Percentiles rank a stretch among this genome's conserved stretches.
phyloP scores from a whole-genome alignment of 1,140 invertebrate genomes.

The Hycleus cichorii region DNA sequence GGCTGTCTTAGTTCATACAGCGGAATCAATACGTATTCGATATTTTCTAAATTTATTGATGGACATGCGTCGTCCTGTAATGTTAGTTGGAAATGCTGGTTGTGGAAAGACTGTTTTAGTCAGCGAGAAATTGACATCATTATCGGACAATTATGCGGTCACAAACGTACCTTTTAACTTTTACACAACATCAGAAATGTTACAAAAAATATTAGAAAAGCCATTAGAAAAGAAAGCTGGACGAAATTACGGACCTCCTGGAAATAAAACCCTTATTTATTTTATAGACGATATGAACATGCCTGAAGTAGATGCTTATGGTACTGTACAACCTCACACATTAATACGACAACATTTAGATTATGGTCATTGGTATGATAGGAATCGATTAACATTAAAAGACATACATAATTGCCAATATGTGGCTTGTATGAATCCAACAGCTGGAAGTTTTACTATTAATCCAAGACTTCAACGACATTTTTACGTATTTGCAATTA shows the following conservation, averaged over 20 bases:
- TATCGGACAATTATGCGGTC: conserved; percentile 82
- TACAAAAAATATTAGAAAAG: conserved; percentile 90
- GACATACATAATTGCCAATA: conserved; percentile 97
- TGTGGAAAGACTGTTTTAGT: conserved; percentile 86
- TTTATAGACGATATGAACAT: conserved; percentile 98
- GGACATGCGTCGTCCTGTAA: conserved; percentile 80
- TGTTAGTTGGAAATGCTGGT: conserved; percentile 88
- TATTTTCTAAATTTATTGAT: conserved; percentile 89
- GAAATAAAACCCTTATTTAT: conserved; percentile 89
- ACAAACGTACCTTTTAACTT: conserved; percentile 94
- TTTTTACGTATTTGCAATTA: conserved; percentile 91
- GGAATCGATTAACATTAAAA: conserved; percentile 83
- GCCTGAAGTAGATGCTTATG: conserved; percentile 90
- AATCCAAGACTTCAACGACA: conserved; percentile 89
- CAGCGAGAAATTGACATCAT: conserved; percentile 72
- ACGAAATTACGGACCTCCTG: conserved; percentile 90
- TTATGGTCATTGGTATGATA: conserved; percentile 93
- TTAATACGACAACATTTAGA: conserved; percentile 91
- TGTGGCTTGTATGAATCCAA: conserved; percentile 95
- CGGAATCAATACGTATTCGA: conserved; percentile 83
- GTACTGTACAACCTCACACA: conserved; percentile 93
- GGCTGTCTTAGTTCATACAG: conserved; percentile 86
- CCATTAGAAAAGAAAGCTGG: conserved; percentile 97
- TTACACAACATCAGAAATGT: conserved; percentile 93
- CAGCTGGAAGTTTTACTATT: conserved; percentile 93